Percentiles rank a stretch among this genome's conserved stretches.
These are phyloP conservation scores for Triops longicaudatus DNA, from an alignment of 1,140 invertebrate species.

Conservation along the genomic window DNA sequence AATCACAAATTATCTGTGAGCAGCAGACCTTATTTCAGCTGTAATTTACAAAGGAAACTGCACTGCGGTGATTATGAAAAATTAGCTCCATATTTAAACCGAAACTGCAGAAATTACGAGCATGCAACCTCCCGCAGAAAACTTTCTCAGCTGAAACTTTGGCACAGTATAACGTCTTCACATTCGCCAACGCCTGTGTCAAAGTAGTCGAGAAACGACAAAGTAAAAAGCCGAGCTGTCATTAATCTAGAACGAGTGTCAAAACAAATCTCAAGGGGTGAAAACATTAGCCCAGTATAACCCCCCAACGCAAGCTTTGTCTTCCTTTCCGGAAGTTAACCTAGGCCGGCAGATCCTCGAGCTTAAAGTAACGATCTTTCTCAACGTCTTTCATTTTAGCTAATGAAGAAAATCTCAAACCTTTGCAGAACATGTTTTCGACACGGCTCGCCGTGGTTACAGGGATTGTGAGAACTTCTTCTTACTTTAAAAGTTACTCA, in stretches of 20 bases:
- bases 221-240: background rate
- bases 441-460: background rate
- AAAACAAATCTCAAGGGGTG: background rate
- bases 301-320: background rate
- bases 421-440: background rate
- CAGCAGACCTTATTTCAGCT: no score
- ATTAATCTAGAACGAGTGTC: slow-evolving; percentile 3
- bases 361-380: background rate
- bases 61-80: no score
- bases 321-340: background rate
- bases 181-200: background rate
- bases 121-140: background rate
- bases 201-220: background rate
- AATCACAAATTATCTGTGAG: no score
- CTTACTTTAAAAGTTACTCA: no score
- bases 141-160: background rate
- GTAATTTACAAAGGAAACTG: no score
- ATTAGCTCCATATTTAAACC: no score
- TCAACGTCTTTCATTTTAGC: background rate
- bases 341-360: background rate
- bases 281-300: slow-evolving; percentile 8
- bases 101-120: no score
- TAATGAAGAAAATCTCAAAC: background rate
- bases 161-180: background rate
- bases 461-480: no score